Conservation (phyloP, 2,797 vertebrate species). For the Urophycis tenuis region DNA sequence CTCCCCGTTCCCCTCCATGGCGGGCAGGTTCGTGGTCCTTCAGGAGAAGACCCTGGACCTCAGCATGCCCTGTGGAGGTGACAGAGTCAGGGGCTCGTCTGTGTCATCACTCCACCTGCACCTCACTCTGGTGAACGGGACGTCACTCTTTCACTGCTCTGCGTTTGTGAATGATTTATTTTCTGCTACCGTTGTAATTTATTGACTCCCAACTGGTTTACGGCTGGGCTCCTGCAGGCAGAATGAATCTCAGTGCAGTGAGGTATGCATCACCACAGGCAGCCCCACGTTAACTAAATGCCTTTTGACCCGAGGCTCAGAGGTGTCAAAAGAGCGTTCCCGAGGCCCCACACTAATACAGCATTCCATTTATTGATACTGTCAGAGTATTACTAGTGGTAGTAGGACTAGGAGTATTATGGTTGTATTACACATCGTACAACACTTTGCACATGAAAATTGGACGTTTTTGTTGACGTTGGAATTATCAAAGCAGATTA, state of each 20-base stretch:
- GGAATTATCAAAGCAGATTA: background rate
- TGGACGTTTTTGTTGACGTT: background rate
- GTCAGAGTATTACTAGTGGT: background rate
- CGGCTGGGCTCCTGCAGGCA: background rate
- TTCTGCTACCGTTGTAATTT: background rate
- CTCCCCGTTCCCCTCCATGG: constrained; percentile 81
- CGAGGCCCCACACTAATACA: background rate
- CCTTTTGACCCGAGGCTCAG: background rate
- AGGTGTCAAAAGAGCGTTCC: background rate
- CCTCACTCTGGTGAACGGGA: background rate
- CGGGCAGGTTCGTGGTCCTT: constrained; percentile 41
- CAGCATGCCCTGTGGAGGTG: constrained; percentile 52
- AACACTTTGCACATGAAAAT: no score
- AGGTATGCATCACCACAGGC: constrained; percentile 6
- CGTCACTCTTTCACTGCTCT: background rate
- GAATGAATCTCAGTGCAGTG: background rate
- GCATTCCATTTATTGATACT: background rate
- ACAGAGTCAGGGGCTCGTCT: no score
- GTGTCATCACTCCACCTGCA: background rate
- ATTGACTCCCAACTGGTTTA: background rate
- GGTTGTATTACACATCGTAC: no score
- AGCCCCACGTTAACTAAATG: background rate
- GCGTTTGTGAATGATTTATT: background rate
- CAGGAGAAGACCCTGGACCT: constrained; percentile 27
- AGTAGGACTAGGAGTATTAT: no score